Evolutionary conservation across 2,113 vertebrate genomes (phyloP).

Genomic region (Varanus komodoensis): DNA sequence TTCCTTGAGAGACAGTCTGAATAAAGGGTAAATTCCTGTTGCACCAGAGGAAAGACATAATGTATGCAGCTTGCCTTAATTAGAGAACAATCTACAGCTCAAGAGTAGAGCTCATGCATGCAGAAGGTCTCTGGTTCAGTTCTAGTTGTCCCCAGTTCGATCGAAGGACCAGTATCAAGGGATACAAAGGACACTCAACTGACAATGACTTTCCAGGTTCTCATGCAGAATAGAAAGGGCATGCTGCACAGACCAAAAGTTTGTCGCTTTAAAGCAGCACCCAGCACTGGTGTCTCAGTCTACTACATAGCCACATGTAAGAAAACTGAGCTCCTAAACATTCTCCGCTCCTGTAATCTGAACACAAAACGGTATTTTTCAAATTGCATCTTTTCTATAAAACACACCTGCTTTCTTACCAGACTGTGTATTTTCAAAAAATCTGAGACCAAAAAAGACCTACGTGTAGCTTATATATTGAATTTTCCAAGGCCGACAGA

Average conservation of each 20-base stretch:
- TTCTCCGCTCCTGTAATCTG: background rate
- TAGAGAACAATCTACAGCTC: background rate
- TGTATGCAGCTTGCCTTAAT: background rate
- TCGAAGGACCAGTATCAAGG: background rate
- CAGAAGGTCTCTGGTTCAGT: background rate
- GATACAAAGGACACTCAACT: background rate
- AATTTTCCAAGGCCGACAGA: background rate
- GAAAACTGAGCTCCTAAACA: background rate
- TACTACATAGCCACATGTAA: too few species aligned
- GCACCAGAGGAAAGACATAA: background rate
- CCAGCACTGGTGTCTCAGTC: background rate
- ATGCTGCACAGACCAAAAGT: background rate
- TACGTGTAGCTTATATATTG: background rate
- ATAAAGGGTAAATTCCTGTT: background rate
- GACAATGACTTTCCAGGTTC: background rate
- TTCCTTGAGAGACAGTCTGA: background rate
- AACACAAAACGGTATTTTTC: background rate
- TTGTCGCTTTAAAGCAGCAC: too few species aligned
- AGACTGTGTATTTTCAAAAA: background rate
- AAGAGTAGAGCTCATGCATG: background rate
- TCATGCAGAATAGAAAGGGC: background rate
- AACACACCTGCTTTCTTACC: conserved; percentile 11
- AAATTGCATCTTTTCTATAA: conserved; percentile 7
- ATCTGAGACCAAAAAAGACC: background rate
- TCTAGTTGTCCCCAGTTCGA: too few species aligned